These are phyloP conservation scores for Montifringilla adamsi DNA, from an alignment of 2,113 vertebrate genomes.

Conservation along the genomic window DNA sequence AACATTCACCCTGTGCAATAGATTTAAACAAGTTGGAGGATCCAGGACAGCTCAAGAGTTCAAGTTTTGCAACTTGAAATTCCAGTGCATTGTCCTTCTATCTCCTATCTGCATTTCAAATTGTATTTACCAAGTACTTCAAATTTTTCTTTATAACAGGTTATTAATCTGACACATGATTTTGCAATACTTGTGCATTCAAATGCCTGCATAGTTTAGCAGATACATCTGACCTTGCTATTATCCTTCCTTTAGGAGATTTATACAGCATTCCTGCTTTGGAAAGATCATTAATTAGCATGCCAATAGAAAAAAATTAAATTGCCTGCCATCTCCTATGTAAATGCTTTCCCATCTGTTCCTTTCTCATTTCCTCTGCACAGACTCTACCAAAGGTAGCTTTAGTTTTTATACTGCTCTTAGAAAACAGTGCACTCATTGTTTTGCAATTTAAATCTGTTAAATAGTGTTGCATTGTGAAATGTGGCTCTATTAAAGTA, in stretches of 20 bases:
- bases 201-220: constrained; percentile 11
- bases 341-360: constrained; percentile 37
- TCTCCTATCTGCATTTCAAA: constrained; percentile 52
- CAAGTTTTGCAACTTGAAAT: constrained; percentile 28
- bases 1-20: background rate
- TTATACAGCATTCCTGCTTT: constrained; percentile 19
- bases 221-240: constrained; percentile 6
- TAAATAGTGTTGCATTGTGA: constrained; percentile 31
- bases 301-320: constrained; percentile 60
- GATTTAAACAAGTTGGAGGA: constrained; percentile 1
- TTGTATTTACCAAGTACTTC: constrained; percentile 36
- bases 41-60: background rate
- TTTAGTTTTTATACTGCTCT: constrained; percentile 11
- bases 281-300: constrained; percentile 52
- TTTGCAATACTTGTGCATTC: constrained; percentile 47
- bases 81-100: background rate
- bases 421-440: constrained; percentile 17
- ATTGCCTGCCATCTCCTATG: constrained; percentile 37
- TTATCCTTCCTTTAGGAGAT: constrained; percentile 54
- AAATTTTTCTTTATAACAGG: constrained; percentile 32
- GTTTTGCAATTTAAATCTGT: constrained; percentile 58
- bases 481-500: constrained; percentile 38
- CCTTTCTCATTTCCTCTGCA: constrained; percentile 37
- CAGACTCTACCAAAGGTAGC: constrained; percentile 1
- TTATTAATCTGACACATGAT: constrained; percentile 58